Evolutionary conservation across 2,797 vertebrate genomes (phyloP), one percentile per base, ranked within the genome.

Genomic region (Pogonophryne albipinna): DNA sequence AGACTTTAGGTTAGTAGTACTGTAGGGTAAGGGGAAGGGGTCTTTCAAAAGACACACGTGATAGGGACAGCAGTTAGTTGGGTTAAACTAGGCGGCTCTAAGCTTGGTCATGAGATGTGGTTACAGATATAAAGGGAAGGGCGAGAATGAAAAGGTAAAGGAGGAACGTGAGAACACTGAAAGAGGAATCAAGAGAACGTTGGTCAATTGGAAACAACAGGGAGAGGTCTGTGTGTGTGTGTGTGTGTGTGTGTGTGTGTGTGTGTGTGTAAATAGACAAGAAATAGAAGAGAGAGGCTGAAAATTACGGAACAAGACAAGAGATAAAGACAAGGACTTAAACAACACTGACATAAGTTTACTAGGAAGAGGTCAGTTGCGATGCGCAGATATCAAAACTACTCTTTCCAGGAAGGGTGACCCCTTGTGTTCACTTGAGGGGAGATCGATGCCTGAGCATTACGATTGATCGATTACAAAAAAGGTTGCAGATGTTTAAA

Each of bases 71-170:
- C 67, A 62, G 89, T 94, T 94, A 93, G 90, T 94, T 81, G 82
- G 89, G 84, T 88, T 92, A 91, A 93, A 86, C 86, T 93, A 81
- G 74, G 80, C 80, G 71, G 77, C 68, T 80, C 84, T 88, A 76
- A 79, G 78, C 85, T 88, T 71, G 76, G 72, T 85, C 79, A 95
- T 95, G 93, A 93, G 87, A 95, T 95, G 92, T 68, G 61, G 87
- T 90, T 89, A 94, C 91, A 94, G 86, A 92, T 92, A 94, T 91
- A 94, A 91, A 89, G 85, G 85, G 78, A 80, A 78, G 70, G 71
- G 85, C 59, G 80, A 82, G 66, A 70, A 87, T 90, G 87, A 88
- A 51, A 59, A 84, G 86, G 80, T 57, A 84, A 73, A 84, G 67
- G 68, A 82, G 69, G 77, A 51, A 74, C 17, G 84, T 86, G 85